phyloP scores from a whole-genome alignment of 2,888 invertebrate species.

The Agapetus fuscipes region DNA sequence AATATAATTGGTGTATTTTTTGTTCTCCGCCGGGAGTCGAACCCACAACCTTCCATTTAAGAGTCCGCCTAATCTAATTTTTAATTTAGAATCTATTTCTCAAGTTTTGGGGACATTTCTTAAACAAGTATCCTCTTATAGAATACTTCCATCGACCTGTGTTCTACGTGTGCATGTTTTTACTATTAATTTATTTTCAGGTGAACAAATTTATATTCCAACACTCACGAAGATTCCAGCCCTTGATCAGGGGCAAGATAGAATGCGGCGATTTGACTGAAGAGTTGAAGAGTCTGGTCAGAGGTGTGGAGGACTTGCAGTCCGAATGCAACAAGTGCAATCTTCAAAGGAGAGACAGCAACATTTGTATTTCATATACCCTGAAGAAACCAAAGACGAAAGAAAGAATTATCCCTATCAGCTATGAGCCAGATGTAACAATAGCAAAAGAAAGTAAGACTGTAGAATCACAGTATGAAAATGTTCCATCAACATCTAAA shows the following conservation, averaged over 20 bases:
- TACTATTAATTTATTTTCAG: too few species aligned
- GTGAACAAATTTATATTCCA: not conserved
- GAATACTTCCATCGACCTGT: too few species aligned
- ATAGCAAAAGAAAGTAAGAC: not conserved
- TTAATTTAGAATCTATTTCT: too few species aligned
- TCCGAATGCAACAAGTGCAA: slow-evolving; percentile 15
- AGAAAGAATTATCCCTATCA: not conserved
- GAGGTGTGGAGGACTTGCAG: slow-evolving; percentile 19
- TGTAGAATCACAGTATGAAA: not conserved
- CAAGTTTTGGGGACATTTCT: too few species aligned
- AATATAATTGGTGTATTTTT: too few species aligned
- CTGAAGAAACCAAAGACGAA: slow-evolving; percentile 10
- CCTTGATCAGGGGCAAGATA: slow-evolving; percentile 12
- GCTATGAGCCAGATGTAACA: not conserved
- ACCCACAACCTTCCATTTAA: too few species aligned
- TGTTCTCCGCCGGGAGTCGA: too few species aligned
- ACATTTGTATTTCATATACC: slow-evolving; percentile 17
- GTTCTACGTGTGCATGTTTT: too few species aligned
- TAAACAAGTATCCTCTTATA: too few species aligned
- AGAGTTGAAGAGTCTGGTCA: slow-evolving; percentile 17
- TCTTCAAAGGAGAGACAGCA: slow-evolving; percentile 13
- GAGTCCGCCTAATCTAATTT: too few species aligned
- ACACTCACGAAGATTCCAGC: not conserved
- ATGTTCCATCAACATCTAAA: not conserved
- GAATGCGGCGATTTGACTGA: slow-evolving; percentile 13